Evolutionary conservation across 2,113 vertebrate genomes (phyloP).

Genomic region (Chinchilla lanigera): DNA sequence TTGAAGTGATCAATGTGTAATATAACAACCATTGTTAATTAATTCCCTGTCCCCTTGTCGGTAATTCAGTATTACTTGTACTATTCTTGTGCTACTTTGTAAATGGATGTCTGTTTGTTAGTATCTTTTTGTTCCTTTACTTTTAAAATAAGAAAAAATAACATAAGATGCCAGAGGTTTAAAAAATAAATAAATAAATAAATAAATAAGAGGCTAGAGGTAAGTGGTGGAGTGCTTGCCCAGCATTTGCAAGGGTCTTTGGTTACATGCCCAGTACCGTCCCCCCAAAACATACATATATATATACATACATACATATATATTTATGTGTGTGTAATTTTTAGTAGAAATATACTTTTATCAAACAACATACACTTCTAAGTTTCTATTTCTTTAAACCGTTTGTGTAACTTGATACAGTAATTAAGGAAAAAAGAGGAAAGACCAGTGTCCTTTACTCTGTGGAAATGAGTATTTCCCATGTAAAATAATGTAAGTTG

Average conservation of each 20-base stretch:
- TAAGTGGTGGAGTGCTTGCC: not conserved
- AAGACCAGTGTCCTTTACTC: conserved; percentile 2
- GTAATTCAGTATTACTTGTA: too few species aligned
- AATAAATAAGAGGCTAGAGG: not conserved
- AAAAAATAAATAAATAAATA: not conserved
- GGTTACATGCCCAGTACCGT: not conserved
- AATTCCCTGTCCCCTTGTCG: too few species aligned
- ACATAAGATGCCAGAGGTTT: too few species aligned
- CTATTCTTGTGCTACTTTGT: too few species aligned
- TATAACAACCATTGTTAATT: too few species aligned
- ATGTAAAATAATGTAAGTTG: conserved; percentile 49
- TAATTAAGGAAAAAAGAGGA: conserved; percentile 17
- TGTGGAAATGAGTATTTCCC: conserved; percentile 36
- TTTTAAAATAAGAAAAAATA: too few species aligned
- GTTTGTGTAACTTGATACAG: not conserved
- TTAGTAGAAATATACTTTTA: not conserved
- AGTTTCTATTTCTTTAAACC: conserved; percentile 24
- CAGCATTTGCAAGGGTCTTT: not conserved
- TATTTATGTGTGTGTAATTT: not conserved
- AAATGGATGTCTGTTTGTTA: too few species aligned
- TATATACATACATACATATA: too few species aligned
- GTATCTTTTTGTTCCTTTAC: too few species aligned
- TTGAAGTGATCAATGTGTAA: too few species aligned
- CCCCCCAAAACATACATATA: not conserved
- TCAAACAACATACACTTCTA: conserved; percentile 14